Evolutionary conservation across 2,797 vertebrate genomes (phyloP).

Genomic region (Scleropages formosus): DNA sequence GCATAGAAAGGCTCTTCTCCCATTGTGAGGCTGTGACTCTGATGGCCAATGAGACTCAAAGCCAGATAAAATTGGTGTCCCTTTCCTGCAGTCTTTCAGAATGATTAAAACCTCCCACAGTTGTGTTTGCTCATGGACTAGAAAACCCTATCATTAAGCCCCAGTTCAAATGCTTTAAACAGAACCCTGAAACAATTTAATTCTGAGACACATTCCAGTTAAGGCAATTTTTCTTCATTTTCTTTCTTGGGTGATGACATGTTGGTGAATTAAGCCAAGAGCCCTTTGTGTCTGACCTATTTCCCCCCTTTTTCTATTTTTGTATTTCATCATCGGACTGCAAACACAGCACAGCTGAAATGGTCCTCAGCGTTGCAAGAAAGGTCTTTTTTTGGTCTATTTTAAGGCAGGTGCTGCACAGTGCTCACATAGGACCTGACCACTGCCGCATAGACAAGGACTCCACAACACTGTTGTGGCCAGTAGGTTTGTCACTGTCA

Average conservation of each 20-base stretch:
- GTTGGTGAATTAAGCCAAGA: slow-evolving; percentile 40
- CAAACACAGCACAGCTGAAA: slow-evolving; percentile 35
- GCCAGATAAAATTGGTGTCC: slow-evolving; percentile 2
- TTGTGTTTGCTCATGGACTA: slow-evolving; percentile 33
- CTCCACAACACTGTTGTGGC: too few species aligned
- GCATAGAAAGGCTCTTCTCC: not conserved
- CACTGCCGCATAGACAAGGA: not conserved
- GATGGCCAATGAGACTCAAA: not conserved
- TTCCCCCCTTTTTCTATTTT: slow-evolving; percentile 45
- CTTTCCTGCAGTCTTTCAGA: not conserved
- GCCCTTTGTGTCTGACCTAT: slow-evolving; percentile 36
- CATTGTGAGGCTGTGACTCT: not conserved
- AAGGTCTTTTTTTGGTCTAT: slow-evolving; percentile 13
- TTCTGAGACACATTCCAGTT: slow-evolving; percentile 54
- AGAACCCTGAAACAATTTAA: slow-evolving; percentile 50
- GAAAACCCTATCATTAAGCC: slow-evolving; percentile 16
- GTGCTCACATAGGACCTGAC: not conserved
- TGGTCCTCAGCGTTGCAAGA: slow-evolving; percentile 34
- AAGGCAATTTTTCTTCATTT: slow-evolving; percentile 61
- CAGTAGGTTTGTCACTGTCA: slow-evolving; percentile 30
- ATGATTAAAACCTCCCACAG: slow-evolving; percentile 35
- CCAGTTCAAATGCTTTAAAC: slow-evolving; percentile 39
- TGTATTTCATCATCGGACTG: slow-evolving; percentile 41
- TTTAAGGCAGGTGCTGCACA: not conserved
- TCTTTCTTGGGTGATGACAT: slow-evolving; percentile 50